Conservation (phyloP, 2,888 invertebrate genomes). For the Papilio demoleus region DNA sequence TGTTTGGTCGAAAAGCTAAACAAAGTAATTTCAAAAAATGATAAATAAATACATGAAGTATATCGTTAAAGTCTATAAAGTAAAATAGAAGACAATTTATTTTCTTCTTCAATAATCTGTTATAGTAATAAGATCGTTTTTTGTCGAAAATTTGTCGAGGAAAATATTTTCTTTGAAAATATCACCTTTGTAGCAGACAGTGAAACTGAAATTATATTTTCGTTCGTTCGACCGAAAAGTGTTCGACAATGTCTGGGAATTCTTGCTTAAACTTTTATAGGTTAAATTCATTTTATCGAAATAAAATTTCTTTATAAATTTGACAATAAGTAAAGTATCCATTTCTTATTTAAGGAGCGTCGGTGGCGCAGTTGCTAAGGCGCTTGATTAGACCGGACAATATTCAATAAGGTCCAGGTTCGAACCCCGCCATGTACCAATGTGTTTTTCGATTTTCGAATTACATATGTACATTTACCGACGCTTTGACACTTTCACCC, state of each 20-base stretch:
- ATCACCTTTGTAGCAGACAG: not conserved
- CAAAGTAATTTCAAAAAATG: too few species aligned
- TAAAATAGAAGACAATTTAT: not conserved
- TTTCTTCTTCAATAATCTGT: not conserved
- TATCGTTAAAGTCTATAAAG: not conserved
- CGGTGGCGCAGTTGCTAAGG: too few species aligned
- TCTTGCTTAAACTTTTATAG: slow-evolving; percentile 11
- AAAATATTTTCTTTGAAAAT: not conserved
- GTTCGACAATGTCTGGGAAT: slow-evolving; percentile 10
- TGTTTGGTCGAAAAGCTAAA: too few species aligned
- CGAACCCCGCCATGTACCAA: too few species aligned
- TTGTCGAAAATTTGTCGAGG: not conserved
- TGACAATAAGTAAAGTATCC: not conserved
- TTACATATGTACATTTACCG: too few species aligned
- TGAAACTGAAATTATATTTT: slow-evolving; percentile 5
- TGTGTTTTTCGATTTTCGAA: too few species aligned
- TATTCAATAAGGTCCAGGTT: too few species aligned
- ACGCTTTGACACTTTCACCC: too few species aligned
- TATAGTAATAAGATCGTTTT: not conserved
- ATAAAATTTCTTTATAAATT: slow-evolving; percentile 2
- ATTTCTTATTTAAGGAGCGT: too few species aligned
- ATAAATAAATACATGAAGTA: too few species aligned
- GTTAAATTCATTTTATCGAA: slow-evolving; percentile 3
- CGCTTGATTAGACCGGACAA: too few species aligned
- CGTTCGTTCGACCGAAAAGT: slow-evolving; percentile 17